These are phyloP conservation scores for Pogona vitticeps DNA, from an alignment of 2,113 vertebrate genomes.

Conservation along the genomic window DNA sequence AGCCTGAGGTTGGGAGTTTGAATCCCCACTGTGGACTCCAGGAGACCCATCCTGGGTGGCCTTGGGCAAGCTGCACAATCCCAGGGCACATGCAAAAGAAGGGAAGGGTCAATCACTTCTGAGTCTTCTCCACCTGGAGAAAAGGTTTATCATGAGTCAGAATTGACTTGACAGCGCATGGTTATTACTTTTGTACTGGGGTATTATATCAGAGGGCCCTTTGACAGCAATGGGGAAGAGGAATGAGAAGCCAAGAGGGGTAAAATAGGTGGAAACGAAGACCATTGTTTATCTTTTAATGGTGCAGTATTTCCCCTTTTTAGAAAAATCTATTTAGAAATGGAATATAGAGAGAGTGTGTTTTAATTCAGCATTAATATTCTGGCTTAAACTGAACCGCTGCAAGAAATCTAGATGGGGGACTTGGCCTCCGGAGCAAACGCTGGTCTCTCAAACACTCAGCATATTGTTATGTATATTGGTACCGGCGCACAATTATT, in stretches of 20 bases:
- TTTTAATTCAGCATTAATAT: slow-evolving; percentile 44
- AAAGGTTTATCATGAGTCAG: no score
- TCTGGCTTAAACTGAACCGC: slow-evolving; percentile 26
- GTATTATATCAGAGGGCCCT: not conserved
- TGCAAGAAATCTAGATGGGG: slow-evolving; percentile 18
- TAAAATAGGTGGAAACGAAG: not conserved
- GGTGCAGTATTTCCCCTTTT: not conserved
- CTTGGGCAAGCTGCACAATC: no score
- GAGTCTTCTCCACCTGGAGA: no score
- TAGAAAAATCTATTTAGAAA: not conserved
- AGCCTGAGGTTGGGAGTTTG: no score
- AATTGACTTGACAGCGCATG: no score
- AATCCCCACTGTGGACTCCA: no score
- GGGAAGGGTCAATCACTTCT: no score
- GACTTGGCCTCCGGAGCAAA: slow-evolving; percentile 22
- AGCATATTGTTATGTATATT: slow-evolving; percentile 19
- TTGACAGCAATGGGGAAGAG: slow-evolving; percentile 10
- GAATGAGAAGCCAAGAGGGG: not conserved
- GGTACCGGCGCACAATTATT: not conserved
- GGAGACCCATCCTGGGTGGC: no score
- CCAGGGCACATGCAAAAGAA: no score
- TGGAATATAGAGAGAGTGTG: not conserved
- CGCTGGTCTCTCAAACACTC: not conserved
- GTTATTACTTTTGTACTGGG: not conserved
- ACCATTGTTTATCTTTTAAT: slow-evolving; percentile 32